phyloP scores from a whole-genome alignment of 2,113 vertebrate species.

The Pithys albifrons region DNA sequence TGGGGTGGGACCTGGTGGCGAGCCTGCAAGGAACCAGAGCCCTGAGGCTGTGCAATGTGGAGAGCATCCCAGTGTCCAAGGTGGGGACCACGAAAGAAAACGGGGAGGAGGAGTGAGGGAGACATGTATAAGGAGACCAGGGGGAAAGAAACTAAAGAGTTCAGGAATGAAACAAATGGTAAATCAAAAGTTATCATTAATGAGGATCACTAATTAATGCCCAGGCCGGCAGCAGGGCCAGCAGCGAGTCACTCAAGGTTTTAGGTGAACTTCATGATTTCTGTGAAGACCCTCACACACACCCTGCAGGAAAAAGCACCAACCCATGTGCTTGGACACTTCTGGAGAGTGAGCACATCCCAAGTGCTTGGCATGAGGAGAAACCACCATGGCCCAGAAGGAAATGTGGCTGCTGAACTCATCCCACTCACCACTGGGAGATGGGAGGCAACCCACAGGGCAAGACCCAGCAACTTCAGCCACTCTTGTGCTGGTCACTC shows the following conservation, averaged over 20 bases:
- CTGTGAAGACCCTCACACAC: background rate
- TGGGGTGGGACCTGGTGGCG: background rate
- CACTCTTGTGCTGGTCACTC: background rate
- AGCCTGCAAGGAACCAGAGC: background rate
- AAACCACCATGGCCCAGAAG: fast-evolving
- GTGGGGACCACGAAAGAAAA: background rate
- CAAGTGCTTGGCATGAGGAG: fast-evolving
- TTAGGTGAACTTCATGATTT: background rate
- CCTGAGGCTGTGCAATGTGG: fast-evolving
- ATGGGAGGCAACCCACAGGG: background rate
- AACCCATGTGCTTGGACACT: fast-evolving
- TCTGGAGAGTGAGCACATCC: background rate
- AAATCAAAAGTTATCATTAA: background rate
- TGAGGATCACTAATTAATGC: fast-evolving
- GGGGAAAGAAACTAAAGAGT: background rate
- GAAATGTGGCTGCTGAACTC: background rate
- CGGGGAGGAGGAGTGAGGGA: background rate
- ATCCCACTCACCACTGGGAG: background rate
- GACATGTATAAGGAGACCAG: background rate
- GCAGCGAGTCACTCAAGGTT: background rate
- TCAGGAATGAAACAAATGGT: background rate
- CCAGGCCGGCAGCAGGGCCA: fast-evolving
- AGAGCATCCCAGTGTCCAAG: background rate
- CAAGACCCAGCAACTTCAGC: background rate
- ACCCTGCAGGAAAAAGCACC: background rate